phyloP scores from a whole-genome alignment of 2,113 vertebrate genomes.

The Gymnogyps californianus region DNA sequence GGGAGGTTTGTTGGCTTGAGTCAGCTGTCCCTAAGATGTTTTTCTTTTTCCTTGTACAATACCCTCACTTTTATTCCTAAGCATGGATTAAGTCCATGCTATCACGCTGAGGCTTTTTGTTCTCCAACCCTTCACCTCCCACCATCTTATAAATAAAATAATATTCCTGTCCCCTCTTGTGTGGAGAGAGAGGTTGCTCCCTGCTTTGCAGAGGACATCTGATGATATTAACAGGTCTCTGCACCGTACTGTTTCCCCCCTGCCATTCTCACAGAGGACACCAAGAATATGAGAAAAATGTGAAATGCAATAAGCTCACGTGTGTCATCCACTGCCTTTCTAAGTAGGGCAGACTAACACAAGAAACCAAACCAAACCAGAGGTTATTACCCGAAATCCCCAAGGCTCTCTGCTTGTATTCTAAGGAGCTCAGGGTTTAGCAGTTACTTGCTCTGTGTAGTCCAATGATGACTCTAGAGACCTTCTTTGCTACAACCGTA shows the following conservation, averaged over 20 bases:
- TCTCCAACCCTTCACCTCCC: not conserved
- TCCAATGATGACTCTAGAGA: not conserved
- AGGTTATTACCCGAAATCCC: not conserved
- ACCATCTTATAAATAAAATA: not conserved
- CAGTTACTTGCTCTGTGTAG: not conserved
- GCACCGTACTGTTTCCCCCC: not conserved
- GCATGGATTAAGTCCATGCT: not conserved
- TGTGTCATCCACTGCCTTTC: not conserved
- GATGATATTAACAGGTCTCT: not conserved
- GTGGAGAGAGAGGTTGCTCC: not conserved
- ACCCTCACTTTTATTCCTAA: not conserved
- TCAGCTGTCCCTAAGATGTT: not conserved
- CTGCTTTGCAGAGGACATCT: not conserved
- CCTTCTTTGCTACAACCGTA: accelerated
- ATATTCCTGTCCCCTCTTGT: not conserved
- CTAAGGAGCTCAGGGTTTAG: not conserved
- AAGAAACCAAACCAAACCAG: not conserved
- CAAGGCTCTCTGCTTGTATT: not conserved
- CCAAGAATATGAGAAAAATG: not conserved
- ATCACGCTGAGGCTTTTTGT: not conserved
- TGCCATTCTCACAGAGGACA: not conserved
- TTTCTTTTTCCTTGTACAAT: not conserved
- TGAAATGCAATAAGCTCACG: not conserved
- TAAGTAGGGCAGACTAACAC: not conserved
- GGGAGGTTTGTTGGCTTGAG: not conserved